Evolutionary conservation across 2,113 vertebrate species (phyloP).

Genomic region (Sebastes schlegelii): DNA sequence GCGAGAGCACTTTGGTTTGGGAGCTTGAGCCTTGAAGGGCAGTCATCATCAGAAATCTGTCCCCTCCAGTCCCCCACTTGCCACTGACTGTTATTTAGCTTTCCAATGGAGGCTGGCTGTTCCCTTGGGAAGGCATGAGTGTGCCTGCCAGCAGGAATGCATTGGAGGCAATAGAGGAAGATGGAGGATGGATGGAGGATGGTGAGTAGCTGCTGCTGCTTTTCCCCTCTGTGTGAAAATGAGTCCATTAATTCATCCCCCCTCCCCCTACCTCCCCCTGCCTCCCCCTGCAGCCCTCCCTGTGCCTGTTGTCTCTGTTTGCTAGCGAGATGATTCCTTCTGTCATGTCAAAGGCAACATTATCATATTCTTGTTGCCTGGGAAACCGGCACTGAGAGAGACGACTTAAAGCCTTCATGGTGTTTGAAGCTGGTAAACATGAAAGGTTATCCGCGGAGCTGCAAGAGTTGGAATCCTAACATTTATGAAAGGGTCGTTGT

Average conservation of each 20-base stretch:
- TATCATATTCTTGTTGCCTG: constrained; percentile 85
- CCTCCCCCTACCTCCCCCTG: constrained; percentile 25
- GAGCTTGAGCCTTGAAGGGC: constrained; percentile 69
- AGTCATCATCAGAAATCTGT: constrained; percentile 73
- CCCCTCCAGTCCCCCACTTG: constrained; percentile 64
- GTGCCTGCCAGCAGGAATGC: constrained; percentile 78
- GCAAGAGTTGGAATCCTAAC: constrained; percentile 65
- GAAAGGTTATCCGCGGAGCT: constrained; percentile 75
- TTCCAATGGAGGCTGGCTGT: constrained; percentile 70
- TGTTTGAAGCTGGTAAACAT: constrained; percentile 82
- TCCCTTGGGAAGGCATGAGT: constrained; percentile 75
- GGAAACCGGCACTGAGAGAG: constrained; percentile 80
- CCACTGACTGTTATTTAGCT: constrained; percentile 80
- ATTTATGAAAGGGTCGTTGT: constrained; percentile 59
- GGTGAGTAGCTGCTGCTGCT: constrained; percentile 69
- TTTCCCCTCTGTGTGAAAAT: constrained; percentile 81
- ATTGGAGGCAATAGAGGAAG: constrained; percentile 75
- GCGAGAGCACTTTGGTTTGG: constrained; percentile 45
- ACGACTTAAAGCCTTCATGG: constrained; percentile 75
- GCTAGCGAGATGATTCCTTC: constrained; percentile 86
- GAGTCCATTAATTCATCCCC: constrained; percentile 81
- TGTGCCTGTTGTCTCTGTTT: constrained; percentile 85
- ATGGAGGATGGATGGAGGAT: constrained; percentile 79
- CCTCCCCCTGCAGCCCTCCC: constrained; percentile 60
- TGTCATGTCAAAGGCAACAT: constrained; percentile 86